Evolutionary conservation across 2,113 vertebrate genomes (phyloP).

Genomic region (Paramormyrops kingsleyae): DNA sequence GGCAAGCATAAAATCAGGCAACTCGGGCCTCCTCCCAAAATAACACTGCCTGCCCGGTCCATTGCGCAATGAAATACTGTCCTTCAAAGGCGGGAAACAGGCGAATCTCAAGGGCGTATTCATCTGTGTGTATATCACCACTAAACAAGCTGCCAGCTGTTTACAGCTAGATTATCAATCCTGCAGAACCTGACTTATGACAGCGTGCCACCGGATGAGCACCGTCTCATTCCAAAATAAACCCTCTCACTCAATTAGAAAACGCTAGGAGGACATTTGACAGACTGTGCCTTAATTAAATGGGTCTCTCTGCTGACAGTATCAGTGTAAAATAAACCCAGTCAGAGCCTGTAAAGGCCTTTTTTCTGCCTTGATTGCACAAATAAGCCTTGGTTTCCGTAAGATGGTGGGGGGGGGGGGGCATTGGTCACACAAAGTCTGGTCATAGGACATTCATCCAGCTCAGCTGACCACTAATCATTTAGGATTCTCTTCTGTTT

Average conservation of each 20-base stretch:
- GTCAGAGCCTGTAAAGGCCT: conserved; percentile 38
- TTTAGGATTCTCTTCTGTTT: not conserved
- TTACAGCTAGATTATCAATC: not conserved
- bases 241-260: conserved; percentile 27
- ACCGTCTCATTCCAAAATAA: not conserved
- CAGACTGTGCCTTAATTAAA: conserved; percentile 39
- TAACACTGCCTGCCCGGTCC: not conserved
- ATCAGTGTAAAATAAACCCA: conserved; percentile 40
- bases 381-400: conserved; percentile 37
- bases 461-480: not conserved
- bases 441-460: not conserved
- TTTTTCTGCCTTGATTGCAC: conserved; percentile 29
- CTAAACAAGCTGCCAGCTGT: not conserved
- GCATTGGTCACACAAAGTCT: conserved; percentile 18
- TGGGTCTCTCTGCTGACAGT: conserved; percentile 37
- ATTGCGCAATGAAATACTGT: not conserved
- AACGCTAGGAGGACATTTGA: conserved; percentile 27
- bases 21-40: not conserved
- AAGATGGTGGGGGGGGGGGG: not conserved
- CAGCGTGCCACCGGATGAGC: not conserved
- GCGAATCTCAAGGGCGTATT: not conserved
- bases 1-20: conserved; percentile 1
- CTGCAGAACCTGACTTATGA: not conserved
- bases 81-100: not conserved
- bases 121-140: not conserved